Evolutionary conservation across 2,888 invertebrate species (phyloP).

Genomic region (Ectemnius continuus): DNA sequence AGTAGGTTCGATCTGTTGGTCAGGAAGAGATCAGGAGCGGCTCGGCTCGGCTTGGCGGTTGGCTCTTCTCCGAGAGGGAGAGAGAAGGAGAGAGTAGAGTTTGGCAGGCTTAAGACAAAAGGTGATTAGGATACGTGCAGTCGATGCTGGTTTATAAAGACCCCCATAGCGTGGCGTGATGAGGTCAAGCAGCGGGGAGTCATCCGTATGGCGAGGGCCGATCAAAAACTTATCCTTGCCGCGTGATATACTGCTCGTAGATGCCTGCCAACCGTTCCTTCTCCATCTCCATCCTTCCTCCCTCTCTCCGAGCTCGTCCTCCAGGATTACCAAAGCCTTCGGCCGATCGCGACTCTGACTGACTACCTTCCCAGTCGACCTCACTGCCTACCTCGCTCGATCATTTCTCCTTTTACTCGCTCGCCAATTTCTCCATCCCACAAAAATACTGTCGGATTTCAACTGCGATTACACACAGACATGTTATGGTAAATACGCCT

Average conservation of each 20-base stretch:
- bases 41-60: no score
- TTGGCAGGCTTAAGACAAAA: constrained; percentile 72
- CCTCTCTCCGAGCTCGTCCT: constrained; percentile 35
- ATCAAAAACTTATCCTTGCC: constrained; percentile 74
- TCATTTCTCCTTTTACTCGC: constrained; percentile 25
- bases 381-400: constrained; percentile 47
- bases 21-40: constrained; percentile 15
- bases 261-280: constrained; percentile 57
- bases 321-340: constrained; percentile 51
- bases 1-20: constrained; percentile 14
- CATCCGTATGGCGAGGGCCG: constrained; percentile 69
- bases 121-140: constrained; percentile 73
- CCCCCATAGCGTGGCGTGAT: constrained; percentile 76
- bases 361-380: constrained; percentile 41
- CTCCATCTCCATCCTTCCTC: constrained; percentile 36
- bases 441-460: neutral
- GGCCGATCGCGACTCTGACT: constrained; percentile 52
- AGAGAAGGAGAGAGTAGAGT: constrained; percentile 47
- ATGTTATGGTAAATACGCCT: no score
- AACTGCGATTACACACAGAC: no score
- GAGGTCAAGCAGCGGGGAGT: constrained; percentile 77
- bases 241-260: constrained; percentile 72
- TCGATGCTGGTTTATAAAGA: constrained; percentile 73
- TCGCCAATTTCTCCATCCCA: constrained; percentile 39
- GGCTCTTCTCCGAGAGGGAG: no score